Base-by-base conservation (phyloP, 2,797 vertebrate genomes). In the Clarias fuscus region DNA sequence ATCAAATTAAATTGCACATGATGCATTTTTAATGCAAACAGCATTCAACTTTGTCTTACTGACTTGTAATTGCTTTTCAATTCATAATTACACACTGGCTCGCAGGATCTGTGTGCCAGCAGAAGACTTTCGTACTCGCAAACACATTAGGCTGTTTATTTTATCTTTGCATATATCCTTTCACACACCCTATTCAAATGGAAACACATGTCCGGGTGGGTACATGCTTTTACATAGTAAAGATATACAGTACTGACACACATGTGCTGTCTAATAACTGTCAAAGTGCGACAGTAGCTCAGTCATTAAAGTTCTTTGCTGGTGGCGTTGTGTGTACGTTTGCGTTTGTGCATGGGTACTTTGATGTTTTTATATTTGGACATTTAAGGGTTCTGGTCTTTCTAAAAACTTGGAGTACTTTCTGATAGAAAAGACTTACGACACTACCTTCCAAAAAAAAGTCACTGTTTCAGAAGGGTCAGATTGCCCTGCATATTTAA, bases 181-280 rank as follows among this genome's bases (percentile, higher is more conserved):
- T 65, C 24, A 77, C 84, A 90, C 67, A 81, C 83, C 83, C 58
- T 83, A 40, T 82, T 84, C 56, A 43, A 82, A 84, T 80, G 83
- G 89, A 86, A 90, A 85, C 88, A 88, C 86, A 89, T 90, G 92
- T 89, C 91, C 86, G 85, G 15, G 86, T 84, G 88, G 83, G 82
- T 89, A 87, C 71, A 88, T 48, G 68, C 92, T 94, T 88, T 92
- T 93, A 91, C 90, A 94, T 90, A 67, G 90, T 86, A 82, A 86
- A 90, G 90, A 88, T 91, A 90, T 88, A 37, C 37, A 37, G 37
- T 37, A 89, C 88, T 89, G 90, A 91, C 92, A 90, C 92, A 92
- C 91, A 90, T 62, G 85, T 92, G 92, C 91, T 89, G 92, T 93
- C 90, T 90, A 90, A 93, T 91, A 92, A 91, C 90, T 27, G n/a